These are phyloP conservation scores for Tetranychus piercei DNA, from an alignment of 2,888 invertebrate species.

Conservation along the genomic window DNA sequence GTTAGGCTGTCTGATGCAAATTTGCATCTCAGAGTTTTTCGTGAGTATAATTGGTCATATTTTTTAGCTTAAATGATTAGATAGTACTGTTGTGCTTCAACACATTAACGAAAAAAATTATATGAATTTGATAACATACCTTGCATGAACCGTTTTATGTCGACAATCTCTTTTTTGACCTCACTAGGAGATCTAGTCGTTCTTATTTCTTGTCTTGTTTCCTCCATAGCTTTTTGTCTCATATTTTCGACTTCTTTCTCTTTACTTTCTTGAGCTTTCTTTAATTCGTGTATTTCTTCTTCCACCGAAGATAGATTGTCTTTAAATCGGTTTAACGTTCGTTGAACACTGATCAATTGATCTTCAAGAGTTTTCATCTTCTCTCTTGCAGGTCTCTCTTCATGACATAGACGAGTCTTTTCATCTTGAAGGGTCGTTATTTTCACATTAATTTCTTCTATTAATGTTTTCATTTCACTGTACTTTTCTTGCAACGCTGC, in stretches of 20 bases:
- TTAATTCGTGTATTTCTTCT: neutral
- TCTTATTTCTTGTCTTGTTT: slow-evolving; percentile 26
- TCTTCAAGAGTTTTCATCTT: neutral
- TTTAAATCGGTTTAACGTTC: neutral
- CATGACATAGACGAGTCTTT: neutral
- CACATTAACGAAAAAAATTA: too few relatives aligned
- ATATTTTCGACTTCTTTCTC: slow-evolving; percentile 6
- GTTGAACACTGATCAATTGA: neutral
- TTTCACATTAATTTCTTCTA: neutral
- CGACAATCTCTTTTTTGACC: slow-evolving; percentile 31
- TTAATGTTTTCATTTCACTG: neutral
- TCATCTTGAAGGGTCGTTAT: neutral
- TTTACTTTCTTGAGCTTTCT: neutral
- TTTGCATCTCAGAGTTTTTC: too few relatives aligned
- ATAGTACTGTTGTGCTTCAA: too few relatives aligned
- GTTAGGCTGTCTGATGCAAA: too few relatives aligned
- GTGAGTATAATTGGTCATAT: too few relatives aligned
- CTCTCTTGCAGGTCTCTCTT: neutral
- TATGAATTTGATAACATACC: neutral
- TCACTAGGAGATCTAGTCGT: slow-evolving; percentile 29
- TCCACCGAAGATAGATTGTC: neutral
- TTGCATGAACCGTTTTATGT: slow-evolving; percentile 28
- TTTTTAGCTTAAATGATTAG: too few relatives aligned
- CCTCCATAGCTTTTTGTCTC: slow-evolving; percentile 11
- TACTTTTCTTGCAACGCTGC: neutral